Evolutionary conservation across 2,113 vertebrate species (phyloP), one percentile per base, ranked within the genome.

Genomic region (Halcyon senegalensis): DNA sequence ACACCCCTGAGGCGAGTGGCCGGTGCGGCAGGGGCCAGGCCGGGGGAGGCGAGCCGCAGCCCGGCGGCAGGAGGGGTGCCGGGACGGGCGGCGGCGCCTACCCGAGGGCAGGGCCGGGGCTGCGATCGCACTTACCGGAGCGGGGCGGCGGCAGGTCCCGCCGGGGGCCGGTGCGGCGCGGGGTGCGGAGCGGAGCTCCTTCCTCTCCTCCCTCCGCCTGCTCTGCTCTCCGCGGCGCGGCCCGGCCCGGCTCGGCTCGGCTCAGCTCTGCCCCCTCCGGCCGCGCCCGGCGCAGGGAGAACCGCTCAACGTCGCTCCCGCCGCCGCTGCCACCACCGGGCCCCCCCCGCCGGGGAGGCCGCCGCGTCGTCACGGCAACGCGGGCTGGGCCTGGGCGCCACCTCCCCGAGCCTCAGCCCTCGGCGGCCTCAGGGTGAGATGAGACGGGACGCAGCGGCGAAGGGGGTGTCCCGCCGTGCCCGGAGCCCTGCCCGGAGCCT

Each of bases 181-280:
- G 64, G 58, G 84, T 58, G 78, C 78, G 48, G 69, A 69, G 48
- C 48, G 48, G 11, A 24, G 63, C 63, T 43, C 63, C 27, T 37
- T 63, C 60, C 60, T 37, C 59, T 35, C 59, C 30, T n/a, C 56
- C 18, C 56, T 58, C 31, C 48, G 23, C 21, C 48, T 43, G 48
- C 21, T 50, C 48, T 50, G 48, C 48, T 50, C 48, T 50, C 48
- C 48, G 48, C 48, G 48, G 48, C 23, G 48, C 48, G 48, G 48
- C 48, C 23, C 48, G 48, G 48, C 48, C 23, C 48, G 21, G 48
- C 48, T 13, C 48, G 15, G 55, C 50, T 5, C 69, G 37, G 46
- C 76, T 86, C 89, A 60, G 76, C 60, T 74, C 90, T 87, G 90
- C 90, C 90, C 69, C 76, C 69, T 55, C n/a, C 11, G 88, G 77